Conservation (phyloP, 2,888 invertebrate genomes). For the Eulithis testata region DNA sequence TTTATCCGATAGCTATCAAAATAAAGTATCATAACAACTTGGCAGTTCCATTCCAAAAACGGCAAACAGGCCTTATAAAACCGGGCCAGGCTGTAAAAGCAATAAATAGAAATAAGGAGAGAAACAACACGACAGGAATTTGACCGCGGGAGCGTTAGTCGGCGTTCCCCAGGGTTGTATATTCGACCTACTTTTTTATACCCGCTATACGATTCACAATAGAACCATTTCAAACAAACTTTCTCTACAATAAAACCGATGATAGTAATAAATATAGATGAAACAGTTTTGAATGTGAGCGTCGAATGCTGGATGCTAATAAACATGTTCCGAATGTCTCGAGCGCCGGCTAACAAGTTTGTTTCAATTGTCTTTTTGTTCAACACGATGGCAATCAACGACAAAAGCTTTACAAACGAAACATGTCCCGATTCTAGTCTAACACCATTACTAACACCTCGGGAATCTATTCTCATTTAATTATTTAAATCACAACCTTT, state of each 20-base stretch:
- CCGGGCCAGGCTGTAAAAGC: constrained; percentile 29
- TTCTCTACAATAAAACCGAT: constrained; percentile 39
- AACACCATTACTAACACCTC: constrained; percentile 42
- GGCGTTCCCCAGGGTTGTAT: constrained; percentile 50
- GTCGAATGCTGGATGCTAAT: constrained; percentile 43
- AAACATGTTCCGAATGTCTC: constrained; percentile 43
- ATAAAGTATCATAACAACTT: constrained; percentile 33
- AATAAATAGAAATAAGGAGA: constrained; percentile 40
- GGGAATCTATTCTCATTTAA: constrained; percentile 23
- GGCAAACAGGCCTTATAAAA: constrained; percentile 31
- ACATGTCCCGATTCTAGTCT: constrained; percentile 43
- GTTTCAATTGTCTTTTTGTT: constrained; percentile 52
- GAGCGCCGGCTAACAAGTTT: constrained; percentile 45
- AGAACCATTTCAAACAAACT: constrained; percentile 38
- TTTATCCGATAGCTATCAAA: constrained; percentile 25
- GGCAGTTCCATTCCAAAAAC: constrained; percentile 32
- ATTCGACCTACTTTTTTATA: constrained; percentile 44
- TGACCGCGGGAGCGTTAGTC: constrained; percentile 20
- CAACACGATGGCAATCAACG: constrained; percentile 50
- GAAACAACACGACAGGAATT: constrained; percentile 37
- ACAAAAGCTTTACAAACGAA: constrained; percentile 45
- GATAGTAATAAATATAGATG: constrained; percentile 41
- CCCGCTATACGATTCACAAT: constrained; percentile 36
- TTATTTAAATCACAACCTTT: constrained; percentile 20
- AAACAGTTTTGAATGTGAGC: constrained; percentile 39